Conservation (phyloP, 2,113 vertebrate genomes). For the Cromileptes altivelis region DNA sequence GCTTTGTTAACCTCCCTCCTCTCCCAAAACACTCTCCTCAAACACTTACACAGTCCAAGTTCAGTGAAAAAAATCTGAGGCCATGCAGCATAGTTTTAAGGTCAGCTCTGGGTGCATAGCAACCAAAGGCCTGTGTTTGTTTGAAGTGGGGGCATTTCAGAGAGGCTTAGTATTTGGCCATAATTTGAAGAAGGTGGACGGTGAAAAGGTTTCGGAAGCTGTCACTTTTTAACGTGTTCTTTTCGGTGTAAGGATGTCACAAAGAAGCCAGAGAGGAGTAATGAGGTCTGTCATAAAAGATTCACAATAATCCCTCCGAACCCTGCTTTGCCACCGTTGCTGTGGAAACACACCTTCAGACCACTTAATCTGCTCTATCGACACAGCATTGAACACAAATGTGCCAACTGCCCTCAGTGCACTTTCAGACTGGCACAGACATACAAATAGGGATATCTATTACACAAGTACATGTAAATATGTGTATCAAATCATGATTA, state of each 20-base stretch:
- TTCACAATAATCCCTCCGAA: constrained; percentile 61
- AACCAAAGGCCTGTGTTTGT: constrained; percentile 17
- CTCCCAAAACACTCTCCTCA: not conserved
- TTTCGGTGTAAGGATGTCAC: constrained; percentile 24
- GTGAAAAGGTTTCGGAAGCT: constrained; percentile 41
- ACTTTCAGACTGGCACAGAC: not conserved
- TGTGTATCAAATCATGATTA: not conserved
- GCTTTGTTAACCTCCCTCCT: not conserved
- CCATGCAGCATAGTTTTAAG: constrained; percentile 32
- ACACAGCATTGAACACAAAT: constrained; percentile 31
- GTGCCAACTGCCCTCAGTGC: constrained; percentile 2
- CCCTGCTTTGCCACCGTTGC: constrained; percentile 56
- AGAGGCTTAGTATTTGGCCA: constrained; percentile 8
- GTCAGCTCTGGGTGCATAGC: constrained; percentile 27
- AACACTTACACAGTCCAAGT: not conserved
- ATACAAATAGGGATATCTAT: not conserved
- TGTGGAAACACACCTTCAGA: constrained; percentile 67
- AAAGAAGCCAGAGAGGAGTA: constrained; percentile 57
- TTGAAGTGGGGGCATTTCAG: constrained; percentile 22
- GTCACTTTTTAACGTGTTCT: constrained; percentile 33
- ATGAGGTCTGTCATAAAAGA: constrained; percentile 78
- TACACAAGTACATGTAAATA: not conserved
- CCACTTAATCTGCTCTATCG: constrained; percentile 43
- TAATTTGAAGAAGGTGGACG: constrained; percentile 45
- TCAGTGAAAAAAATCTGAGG: constrained; percentile 5